phyloP scores from a whole-genome alignment of 2,888 invertebrate genomes.

The Troilus luridus region DNA sequence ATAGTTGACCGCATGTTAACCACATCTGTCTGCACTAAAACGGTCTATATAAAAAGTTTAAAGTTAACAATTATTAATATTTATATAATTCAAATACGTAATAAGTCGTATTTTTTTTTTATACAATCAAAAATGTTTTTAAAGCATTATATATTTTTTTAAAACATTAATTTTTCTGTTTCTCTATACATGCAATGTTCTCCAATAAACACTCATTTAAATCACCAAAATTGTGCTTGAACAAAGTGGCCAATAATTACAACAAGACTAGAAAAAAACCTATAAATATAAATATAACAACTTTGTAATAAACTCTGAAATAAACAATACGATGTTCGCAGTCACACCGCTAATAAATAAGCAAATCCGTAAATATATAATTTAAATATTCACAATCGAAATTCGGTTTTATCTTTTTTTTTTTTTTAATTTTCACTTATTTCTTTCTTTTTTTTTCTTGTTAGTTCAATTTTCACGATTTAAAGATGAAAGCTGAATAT shows the following conservation, averaged over 20 bases:
- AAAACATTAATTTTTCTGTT: not conserved
- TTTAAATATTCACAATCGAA: conserved; percentile 53
- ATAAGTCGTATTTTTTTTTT: conserved; percentile 54
- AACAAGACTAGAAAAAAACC: conserved; percentile 56
- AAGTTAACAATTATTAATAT: conserved; percentile 55
- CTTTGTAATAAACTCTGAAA: conserved; percentile 56
- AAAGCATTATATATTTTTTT: conserved; percentile 48
- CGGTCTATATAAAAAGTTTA: conserved; percentile 56
- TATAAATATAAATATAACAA: conserved; percentile 51
- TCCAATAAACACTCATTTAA: conserved; percentile 44
- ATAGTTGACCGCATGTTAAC: conserved; percentile 55
- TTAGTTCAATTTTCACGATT: not conserved
- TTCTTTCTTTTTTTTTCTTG: not conserved
- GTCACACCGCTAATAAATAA: conserved; percentile 51
- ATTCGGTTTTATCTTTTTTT: conserved; percentile 46
- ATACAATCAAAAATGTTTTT: conserved; percentile 44
- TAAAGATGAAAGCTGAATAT: not conserved
- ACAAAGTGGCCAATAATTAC: conserved; percentile 56
- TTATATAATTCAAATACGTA: conserved; percentile 53
- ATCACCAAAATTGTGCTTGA: conserved; percentile 57
- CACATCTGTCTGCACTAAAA: conserved; percentile 52
- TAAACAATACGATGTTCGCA: conserved; percentile 51
- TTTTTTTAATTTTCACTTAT: not conserved
- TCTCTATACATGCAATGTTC: conserved; percentile 23
- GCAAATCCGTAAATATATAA: conserved; percentile 53